phyloP scores from a whole-genome alignment of 2,113 vertebrate genomes.

The Scolopax mira region DNA sequence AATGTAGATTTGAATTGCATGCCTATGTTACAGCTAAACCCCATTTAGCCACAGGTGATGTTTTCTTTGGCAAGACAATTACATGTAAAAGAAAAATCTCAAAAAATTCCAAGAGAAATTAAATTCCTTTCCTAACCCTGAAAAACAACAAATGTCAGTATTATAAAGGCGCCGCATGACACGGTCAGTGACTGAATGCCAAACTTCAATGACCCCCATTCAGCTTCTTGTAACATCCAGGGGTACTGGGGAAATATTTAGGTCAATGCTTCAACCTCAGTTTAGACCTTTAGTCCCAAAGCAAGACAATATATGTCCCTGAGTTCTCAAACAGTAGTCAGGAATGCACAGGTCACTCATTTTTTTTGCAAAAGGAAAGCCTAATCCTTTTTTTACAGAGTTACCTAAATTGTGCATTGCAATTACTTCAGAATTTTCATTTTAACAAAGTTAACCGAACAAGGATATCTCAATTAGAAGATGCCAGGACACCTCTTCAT shows the following conservation, averaged over 20 bases:
- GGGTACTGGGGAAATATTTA: not conserved
- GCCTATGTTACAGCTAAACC: not conserved
- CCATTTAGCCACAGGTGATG: slow-evolving; percentile 34
- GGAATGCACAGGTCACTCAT: not conserved
- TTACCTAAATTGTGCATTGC: not conserved
- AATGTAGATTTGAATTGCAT: slow-evolving; percentile 1
- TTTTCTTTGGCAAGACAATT: not conserved
- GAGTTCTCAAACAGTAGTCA: not conserved
- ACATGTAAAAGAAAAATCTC: not conserved
- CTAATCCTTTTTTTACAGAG: not conserved
- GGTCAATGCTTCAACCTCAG: not conserved
- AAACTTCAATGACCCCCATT: not conserved
- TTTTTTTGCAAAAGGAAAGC: not conserved
- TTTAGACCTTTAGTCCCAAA: not conserved
- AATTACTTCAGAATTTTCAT: not conserved
- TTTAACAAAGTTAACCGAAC: not conserved
- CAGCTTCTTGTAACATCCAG: not conserved
- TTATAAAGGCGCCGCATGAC: not conserved
- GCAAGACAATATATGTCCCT: not conserved
- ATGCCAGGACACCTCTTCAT: not conserved
- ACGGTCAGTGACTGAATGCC: not conserved
- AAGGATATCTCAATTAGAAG: not conserved
- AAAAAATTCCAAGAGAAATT: not conserved
- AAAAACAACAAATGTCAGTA: not conserved
- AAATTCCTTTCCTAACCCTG: not conserved